A percentile compares a stretch with the other conserved stretches of the same genome.
These are phyloP conservation scores for Danaus plexippus DNA, from an alignment of 1,140 invertebrate species.

Conservation along the genomic window DNA sequence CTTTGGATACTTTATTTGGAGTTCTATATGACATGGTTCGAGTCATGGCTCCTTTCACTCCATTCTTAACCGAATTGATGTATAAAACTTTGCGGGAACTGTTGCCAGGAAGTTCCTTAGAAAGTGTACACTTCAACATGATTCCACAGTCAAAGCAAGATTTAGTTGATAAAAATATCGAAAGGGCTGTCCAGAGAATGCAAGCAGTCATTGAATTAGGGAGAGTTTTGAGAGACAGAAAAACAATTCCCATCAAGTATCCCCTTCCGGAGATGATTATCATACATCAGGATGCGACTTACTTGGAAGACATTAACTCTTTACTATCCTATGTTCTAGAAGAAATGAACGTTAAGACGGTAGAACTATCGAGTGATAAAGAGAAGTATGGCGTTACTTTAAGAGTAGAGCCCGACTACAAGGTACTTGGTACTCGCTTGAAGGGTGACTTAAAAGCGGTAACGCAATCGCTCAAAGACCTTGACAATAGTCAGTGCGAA, in stretches of 20 bases:
- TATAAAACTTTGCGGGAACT: constrained; percentile 87
- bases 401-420: constrained; percentile 94
- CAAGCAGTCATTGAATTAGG: constrained; percentile 96
- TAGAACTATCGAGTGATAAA: constrained; percentile 94
- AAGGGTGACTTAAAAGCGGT: constrained; percentile 94
- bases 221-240: constrained; percentile 91
- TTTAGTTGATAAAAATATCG: constrained; percentile 90
- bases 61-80: constrained; percentile 97
- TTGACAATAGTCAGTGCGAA: constrained; percentile 87
- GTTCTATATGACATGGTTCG: constrained; percentile 92
- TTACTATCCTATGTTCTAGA: constrained; percentile 91
- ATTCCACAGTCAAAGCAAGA: constrained; percentile 80
- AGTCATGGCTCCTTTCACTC: constrained; percentile 97
- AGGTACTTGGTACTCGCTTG: constrained; percentile 85
- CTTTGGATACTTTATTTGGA: constrained; percentile 89
- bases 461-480: constrained; percentile 83
- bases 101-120: constrained; percentile 62
- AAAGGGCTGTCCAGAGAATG: constrained; percentile 92
- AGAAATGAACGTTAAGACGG: constrained; percentile 93
- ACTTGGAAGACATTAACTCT: constrained; percentile 85
- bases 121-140: constrained; percentile 92
- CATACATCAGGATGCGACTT: constrained; percentile 87
- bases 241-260: constrained; percentile 96
- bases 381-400: constrained; percentile 94
- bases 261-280: constrained; percentile 96